phyloP scores from a whole-genome alignment of 1,140 invertebrate species.

The Tetragnatha versicolor region DNA sequence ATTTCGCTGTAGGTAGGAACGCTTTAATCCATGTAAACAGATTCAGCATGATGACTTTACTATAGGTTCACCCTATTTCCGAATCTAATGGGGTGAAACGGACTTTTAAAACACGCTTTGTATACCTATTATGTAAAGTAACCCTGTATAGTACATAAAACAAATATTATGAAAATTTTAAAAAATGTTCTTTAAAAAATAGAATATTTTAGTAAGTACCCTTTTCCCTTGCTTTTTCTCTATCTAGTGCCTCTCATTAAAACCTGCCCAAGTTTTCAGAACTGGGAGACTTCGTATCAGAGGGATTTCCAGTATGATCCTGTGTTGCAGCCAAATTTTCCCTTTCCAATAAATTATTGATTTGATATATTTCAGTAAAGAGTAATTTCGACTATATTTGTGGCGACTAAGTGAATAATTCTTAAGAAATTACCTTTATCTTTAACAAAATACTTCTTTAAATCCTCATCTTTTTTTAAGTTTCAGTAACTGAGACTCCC shows the following conservation, averaged over 20 bases:
- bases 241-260: slow-evolving; percentile 17
- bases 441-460: background rate
- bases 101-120: too few species aligned
- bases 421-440: background rate
- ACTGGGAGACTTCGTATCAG: slow-evolving; percentile 11
- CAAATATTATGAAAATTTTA: background rate
- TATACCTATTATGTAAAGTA: too few species aligned
- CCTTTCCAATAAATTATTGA: background rate
- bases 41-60: too few species aligned
- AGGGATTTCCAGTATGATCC: background rate
- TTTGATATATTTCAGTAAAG: background rate
- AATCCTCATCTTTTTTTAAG: background rate
- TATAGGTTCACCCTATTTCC: too few species aligned
- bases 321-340: background rate
- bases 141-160: too few species aligned
- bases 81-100: too few species aligned
- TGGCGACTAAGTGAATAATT: background rate
- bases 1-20: too few species aligned
- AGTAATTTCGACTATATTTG: too few species aligned
- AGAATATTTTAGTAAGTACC: background rate
- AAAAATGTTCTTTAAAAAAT: background rate
- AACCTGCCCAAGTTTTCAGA: background rate
- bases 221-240: background rate
- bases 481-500: background rate
- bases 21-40: too few species aligned